Conservation (phyloP, 2,797 vertebrate genomes). For the Manis javanica region DNA sequence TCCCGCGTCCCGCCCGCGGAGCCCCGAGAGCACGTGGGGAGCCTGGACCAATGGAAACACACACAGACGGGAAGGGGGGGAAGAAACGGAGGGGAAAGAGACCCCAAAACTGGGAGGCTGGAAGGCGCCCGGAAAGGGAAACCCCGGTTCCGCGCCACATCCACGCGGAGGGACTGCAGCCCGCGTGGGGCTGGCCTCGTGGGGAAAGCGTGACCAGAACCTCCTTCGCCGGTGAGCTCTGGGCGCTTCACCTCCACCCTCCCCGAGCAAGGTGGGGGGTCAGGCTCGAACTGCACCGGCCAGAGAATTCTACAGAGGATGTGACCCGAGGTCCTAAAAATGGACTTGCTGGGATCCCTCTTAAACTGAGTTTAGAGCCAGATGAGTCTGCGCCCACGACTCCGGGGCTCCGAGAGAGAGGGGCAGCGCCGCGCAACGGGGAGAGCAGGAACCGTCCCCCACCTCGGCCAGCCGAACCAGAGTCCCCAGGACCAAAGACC, state of each 20-base stretch:
- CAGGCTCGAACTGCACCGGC: not conserved
- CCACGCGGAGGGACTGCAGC: not conserved
- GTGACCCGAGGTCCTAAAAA: not conserved
- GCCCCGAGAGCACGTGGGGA: conserved; percentile 61
- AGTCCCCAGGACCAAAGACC: not conserved
- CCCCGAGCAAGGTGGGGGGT: not conserved
- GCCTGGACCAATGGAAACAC: conserved; percentile 71
- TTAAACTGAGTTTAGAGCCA: not conserved
- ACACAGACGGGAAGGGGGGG: conserved; percentile 34
- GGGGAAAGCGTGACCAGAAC: not conserved
- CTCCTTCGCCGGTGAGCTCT: not conserved
- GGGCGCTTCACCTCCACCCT: not conserved
- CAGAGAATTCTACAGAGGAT: not conserved
- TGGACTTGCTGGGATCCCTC: not conserved
- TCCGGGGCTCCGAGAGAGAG: not conserved
- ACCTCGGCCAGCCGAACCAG: not conserved
- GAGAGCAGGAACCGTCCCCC: not conserved
- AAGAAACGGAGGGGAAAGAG: not conserved
- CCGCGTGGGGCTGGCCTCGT: not conserved
- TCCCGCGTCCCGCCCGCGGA: not conserved
- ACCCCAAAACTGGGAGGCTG: not conserved
- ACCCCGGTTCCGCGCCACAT: not conserved
- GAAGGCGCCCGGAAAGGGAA: conserved; percentile 32
- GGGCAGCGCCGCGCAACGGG: not conserved
- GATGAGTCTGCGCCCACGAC: not conserved